Percentiles rank a stretch among this genome's conserved stretches.
These are phyloP conservation scores for Acomys russatus DNA, from an alignment of 2,797 vertebrate genomes.

Conservation along the genomic window DNA sequence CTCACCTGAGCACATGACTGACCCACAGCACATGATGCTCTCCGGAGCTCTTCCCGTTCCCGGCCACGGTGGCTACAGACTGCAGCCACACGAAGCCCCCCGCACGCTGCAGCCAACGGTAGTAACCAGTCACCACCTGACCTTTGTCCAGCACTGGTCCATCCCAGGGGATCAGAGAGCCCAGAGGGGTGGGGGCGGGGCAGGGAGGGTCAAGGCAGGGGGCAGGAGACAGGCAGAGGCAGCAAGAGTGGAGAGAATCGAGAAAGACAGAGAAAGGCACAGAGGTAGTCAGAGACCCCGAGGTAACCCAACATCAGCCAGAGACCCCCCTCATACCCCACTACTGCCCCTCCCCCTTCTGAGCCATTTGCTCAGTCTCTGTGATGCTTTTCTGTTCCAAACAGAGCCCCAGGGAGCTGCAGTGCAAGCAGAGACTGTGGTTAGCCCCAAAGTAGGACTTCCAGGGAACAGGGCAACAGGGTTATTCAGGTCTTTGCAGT, in stretches of 20 bases:
- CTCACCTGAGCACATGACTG: slow-evolving; percentile 95
- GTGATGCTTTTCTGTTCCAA: background rate
- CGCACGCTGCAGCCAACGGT: slow-evolving; percentile 95
- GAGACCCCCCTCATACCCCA: background rate
- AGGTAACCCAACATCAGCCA: background rate
- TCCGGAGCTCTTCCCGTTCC: slow-evolving; percentile 94
- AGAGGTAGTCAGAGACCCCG: background rate
- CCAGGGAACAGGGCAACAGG: background rate
- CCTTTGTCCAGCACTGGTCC: slow-evolving; percentile 94
- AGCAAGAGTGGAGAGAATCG: background rate
- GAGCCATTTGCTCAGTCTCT: background rate
- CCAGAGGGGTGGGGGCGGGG: background rate
- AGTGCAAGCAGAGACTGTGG: background rate
- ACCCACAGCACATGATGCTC: slow-evolving; percentile 97
- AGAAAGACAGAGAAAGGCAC: background rate
- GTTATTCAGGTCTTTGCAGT: background rate
- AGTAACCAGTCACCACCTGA: slow-evolving; percentile 94
- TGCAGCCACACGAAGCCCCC: slow-evolving; percentile 96
- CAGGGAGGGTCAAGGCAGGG: background rate
- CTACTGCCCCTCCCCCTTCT: background rate
- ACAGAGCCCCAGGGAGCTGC: background rate
- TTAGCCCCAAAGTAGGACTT: background rate
- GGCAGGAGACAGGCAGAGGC: background rate
- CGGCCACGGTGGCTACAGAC: slow-evolving; percentile 95
- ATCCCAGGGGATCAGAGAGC: background rate